phyloP scores from a whole-genome alignment of 2,113 vertebrate genomes.

The Probosciger aterrimus region DNA sequence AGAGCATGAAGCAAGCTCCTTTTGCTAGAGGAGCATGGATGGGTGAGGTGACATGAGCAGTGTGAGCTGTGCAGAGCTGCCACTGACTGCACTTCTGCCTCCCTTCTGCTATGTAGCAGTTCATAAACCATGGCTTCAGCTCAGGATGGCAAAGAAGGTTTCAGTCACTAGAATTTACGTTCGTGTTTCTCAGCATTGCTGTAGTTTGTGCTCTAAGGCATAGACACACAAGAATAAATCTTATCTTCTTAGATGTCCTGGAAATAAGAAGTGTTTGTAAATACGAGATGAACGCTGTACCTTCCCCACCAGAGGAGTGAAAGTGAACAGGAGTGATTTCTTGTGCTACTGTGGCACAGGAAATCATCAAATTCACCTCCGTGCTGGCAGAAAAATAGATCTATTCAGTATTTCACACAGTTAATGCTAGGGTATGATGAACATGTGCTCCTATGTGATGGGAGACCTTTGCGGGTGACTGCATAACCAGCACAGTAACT shows the following conservation, averaged over 20 bases:
- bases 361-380: background rate
- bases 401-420: background rate
- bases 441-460: accelerated
- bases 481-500: background rate
- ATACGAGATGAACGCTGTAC: background rate
- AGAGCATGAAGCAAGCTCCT: background rate
- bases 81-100: background rate
- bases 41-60: background rate
- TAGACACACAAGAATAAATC: background rate
- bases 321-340: background rate
- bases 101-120: background rate
- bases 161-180: background rate
- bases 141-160: background rate
- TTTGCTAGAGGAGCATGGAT: background rate
- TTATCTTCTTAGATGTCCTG: background rate
- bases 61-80: background rate
- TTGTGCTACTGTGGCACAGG: background rate
- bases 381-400: background rate
- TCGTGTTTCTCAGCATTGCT: background rate
- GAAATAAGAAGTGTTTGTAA: background rate
- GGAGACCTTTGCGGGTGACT: accelerated
- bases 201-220: background rate
- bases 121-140: background rate
- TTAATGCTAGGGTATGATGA: background rate
- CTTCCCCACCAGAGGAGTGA: background rate